Evolutionary conservation across 2,888 invertebrate species (phyloP).

Genomic region (Noctuana brunneofusca): DNA sequence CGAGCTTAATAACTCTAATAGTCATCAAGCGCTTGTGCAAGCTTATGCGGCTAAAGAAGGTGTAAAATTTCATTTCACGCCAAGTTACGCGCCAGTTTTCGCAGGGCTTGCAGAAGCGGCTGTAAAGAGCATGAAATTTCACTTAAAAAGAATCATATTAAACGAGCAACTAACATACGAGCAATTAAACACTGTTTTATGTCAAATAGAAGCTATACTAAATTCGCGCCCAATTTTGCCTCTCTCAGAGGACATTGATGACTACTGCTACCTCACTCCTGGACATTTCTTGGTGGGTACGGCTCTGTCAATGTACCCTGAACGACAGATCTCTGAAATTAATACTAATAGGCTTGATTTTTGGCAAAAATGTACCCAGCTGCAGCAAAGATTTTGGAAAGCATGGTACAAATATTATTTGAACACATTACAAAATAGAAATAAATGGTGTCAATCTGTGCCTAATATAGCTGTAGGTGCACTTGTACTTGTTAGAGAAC

Average conservation of each 20-base stretch:
- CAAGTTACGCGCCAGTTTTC: too few species aligned
- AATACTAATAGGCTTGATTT: not conserved
- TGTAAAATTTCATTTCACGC: too few species aligned
- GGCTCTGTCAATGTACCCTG: too few species aligned
- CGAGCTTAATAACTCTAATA: not conserved
- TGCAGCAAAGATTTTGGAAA: not conserved
- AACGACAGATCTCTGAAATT: not conserved
- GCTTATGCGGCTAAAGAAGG: too few species aligned
- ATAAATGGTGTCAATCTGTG: not conserved
- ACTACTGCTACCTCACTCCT: not conserved
- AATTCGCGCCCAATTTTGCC: not conserved
- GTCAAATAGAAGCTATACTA: not conserved
- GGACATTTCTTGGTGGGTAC: not conserved
- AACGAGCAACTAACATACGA: not conserved
- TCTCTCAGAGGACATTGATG: too few species aligned
- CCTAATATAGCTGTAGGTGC: not conserved
- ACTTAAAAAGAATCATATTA: not conserved
- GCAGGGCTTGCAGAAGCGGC: too few species aligned
- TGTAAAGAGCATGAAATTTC: not conserved
- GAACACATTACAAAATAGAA: not conserved
- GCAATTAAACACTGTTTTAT: not conserved
- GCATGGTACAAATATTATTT: not conserved
- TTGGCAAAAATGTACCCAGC: not conserved
- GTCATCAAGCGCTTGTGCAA: too few species aligned
- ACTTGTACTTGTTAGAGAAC: not conserved